phyloP scores from a whole-genome alignment of 2,888 invertebrate species.

The Nemurella pictetii region DNA sequence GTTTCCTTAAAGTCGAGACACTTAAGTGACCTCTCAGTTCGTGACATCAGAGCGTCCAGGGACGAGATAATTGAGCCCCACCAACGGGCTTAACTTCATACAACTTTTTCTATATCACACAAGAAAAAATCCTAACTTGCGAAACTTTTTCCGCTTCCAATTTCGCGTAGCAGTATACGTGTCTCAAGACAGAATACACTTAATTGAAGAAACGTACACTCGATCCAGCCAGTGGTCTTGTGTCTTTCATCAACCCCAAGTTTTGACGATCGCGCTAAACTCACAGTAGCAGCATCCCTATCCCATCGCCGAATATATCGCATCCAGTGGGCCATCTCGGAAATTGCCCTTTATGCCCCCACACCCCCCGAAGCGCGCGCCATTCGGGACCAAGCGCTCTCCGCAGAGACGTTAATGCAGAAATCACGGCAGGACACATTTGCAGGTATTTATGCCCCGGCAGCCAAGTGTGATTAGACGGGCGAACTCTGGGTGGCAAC shows the following conservation, averaged over 20 bases:
- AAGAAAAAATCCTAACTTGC: not conserved
- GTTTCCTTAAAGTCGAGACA: not conserved
- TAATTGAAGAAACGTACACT: conserved; percentile 1
- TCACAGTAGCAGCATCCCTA: too few species aligned
- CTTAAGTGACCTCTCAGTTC: conserved; percentile 15
- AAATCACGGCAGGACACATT: not conserved
- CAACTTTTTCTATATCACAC: not conserved
- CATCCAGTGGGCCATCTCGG: not conserved
- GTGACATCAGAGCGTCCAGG: conserved; percentile 3
- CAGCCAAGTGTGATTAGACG: not conserved
- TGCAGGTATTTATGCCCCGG: not conserved
- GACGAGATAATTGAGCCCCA: not conserved
- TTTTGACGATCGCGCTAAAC: too few species aligned
- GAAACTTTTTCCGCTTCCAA: conserved; percentile 2
- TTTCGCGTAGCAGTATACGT: conserved; percentile 2
- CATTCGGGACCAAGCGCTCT: too few species aligned
- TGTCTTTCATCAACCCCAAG: too few species aligned
- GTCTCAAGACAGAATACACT: not conserved
- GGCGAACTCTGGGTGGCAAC: not conserved
- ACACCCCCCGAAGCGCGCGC: too few species aligned
- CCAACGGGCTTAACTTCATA: not conserved
- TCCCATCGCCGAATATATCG: too few species aligned
- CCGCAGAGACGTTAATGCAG: not conserved
- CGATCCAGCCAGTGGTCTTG: not conserved
- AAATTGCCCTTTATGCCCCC: not conserved